phyloP scores from a whole-genome alignment of 2,113 vertebrate species.

The Rhinolophus sinicus region DNA sequence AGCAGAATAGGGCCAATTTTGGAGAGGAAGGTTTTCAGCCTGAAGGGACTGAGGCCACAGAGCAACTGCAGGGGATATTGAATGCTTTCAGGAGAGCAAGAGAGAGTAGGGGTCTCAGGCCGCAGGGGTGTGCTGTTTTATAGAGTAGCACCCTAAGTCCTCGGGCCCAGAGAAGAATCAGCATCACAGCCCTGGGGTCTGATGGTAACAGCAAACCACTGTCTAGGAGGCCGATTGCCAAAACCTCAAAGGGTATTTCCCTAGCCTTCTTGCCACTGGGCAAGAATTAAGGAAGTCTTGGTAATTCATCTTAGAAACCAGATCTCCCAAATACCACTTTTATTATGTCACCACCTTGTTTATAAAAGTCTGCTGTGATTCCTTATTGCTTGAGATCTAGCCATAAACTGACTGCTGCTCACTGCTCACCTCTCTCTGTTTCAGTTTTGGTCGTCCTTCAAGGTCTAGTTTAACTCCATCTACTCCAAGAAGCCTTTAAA shows the following conservation, averaged over 20 bases:
- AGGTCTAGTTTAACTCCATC: constrained; percentile 38
- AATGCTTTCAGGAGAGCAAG: neutral
- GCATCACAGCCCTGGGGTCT: neutral
- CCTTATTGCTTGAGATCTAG: constrained; percentile 9
- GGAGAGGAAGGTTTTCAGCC: neutral
- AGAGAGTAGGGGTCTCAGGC: neutral
- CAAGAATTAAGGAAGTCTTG: neutral
- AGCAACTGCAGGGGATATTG: neutral
- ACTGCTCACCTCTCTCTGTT: neutral
- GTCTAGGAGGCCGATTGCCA: neutral
- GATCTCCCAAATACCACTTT: neutral
- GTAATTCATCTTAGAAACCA: neutral
- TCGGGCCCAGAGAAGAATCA: neutral
- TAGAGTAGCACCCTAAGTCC: neutral
- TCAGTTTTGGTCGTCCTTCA: neutral
- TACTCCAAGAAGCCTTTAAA: neutral
- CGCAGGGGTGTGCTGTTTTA: neutral
- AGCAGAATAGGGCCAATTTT: constrained; percentile 8
- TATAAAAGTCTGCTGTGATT: neutral
- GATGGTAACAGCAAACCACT: neutral
- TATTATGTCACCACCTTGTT: neutral
- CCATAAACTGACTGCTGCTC: neutral
- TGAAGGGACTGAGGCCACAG: neutral
- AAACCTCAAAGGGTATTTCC: neutral
- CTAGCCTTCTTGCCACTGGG: neutral